Evolutionary conservation across 2,888 invertebrate genomes (phyloP).

Genomic region (Ariolimax columbianus): DNA sequence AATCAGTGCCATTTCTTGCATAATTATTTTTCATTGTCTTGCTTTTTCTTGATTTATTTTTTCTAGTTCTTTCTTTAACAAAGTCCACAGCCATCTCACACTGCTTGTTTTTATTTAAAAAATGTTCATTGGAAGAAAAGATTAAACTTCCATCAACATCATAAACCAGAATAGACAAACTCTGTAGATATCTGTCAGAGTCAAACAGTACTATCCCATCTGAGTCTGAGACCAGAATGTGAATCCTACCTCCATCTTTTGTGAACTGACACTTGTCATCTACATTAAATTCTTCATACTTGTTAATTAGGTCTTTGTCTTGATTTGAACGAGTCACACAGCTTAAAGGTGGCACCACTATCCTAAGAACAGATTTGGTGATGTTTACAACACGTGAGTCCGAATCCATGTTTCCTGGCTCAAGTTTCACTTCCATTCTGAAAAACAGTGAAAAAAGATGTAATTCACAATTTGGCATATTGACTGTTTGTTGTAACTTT

Average conservation of each 20-base stretch:
- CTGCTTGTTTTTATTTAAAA: neutral
- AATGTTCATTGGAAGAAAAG: neutral
- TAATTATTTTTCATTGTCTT: neutral
- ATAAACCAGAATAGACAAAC: neutral
- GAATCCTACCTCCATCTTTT: neutral
- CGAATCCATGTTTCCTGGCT: neutral
- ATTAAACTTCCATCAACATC: neutral
- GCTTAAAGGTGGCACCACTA: neutral
- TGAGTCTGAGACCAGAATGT: slow-evolving; percentile 10
- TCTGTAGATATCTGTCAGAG: neutral
- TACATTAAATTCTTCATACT: too few species aligned
- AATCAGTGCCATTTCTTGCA: neutral
- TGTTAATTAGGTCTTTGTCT: too few species aligned
- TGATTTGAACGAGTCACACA: neutral
- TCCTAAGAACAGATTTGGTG: neutral
- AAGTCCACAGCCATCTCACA: neutral
- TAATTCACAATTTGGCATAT: too few species aligned
- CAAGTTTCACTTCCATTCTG: neutral
- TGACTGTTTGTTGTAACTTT: too few species aligned
- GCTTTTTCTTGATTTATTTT: neutral
- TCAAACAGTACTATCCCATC: slow-evolving; percentile 8
- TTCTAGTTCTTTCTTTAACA: neutral
- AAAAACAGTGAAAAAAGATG: too few species aligned
- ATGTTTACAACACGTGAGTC: neutral
- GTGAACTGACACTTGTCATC: neutral